phyloP scores from a whole-genome alignment of 37 sponge, comb jelly and placozoan genomes.

The Cliona cf. orientalis region DNA sequence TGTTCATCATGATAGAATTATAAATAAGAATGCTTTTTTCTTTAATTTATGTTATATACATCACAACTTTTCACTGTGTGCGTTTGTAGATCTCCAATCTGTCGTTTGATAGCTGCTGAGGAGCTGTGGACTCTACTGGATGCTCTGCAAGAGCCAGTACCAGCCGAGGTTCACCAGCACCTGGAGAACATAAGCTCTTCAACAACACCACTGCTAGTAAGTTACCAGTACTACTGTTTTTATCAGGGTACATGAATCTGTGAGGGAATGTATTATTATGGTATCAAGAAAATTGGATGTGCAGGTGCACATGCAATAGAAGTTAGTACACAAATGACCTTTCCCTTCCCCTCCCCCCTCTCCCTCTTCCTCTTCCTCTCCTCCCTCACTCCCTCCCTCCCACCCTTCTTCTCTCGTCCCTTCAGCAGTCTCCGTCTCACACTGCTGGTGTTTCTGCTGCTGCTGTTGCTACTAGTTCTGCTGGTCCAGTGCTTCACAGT shows the following conservation, averaged over 20 bases:
- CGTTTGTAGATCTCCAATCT: slow-evolving; percentile 71
- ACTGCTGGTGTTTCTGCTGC: slow-evolving; percentile 9
- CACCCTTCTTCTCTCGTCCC: background rate
- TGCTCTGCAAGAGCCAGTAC: slow-evolving; percentile 69
- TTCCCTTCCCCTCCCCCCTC: background rate
- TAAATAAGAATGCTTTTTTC: too few species aligned
- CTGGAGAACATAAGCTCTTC: slow-evolving; percentile 51
- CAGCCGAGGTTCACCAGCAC: slow-evolving; percentile 75
- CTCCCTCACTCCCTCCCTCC: too few species aligned
- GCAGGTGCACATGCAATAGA: background rate
- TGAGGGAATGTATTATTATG: too few species aligned
- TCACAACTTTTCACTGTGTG: too few species aligned
- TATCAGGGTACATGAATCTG: too few species aligned
- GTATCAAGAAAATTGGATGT: background rate
- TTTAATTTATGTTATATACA: too few species aligned
- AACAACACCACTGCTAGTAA: slow-evolving; percentile 43
- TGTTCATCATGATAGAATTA: too few species aligned
- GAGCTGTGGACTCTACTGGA: slow-evolving; percentile 71
- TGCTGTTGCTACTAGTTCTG: background rate
- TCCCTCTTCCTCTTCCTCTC: background rate
- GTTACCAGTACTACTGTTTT: background rate
- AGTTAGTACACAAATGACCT: background rate
- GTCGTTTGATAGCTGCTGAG: slow-evolving; percentile 57
- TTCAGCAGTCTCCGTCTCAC: slow-evolving; percentile 13
- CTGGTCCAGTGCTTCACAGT: slow-evolving; percentile 6